Evolutionary conservation across 2,113 vertebrate species (phyloP), one percentile per base, ranked within the genome.

Genomic region (Psilopogon haemacephalus): DNA sequence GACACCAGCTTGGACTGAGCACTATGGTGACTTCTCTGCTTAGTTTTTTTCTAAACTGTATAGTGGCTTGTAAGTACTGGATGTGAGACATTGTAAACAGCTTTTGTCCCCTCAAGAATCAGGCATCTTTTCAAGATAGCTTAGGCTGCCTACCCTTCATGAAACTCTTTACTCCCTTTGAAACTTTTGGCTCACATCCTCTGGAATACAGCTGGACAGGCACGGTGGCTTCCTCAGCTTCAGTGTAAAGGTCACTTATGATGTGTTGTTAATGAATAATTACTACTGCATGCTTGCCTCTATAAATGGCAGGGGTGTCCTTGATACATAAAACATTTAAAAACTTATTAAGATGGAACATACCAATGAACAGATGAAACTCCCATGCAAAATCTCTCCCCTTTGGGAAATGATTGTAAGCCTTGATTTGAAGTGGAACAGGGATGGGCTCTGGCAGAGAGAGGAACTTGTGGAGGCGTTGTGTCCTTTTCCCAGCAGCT

Each of bases 211-310:
- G 37, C 18, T 1, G 5, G 35, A 44, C 69, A 76, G 46, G 78
- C 78, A 68, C 2, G 0, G 15, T 3, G 3, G 48, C 64, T 71
- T 88, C 62, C 89, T 92, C 78, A 70, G 44, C 87, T 91, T 83
- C 72, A 60, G 35, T 32, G 38, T 85, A 93, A 93, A 96, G 78
- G 89, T 92, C 87, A 68, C 42, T 92, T 79, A 87, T 35, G 78
- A 87, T 94, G 78, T 91, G 87, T 71, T 91, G 72, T 89, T 95
- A 92, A 89, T 94, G 89, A 85, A 89, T 95, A 93, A 94, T 94
- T 89, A 74, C 81, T 85, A 27, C 46, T 76, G 59, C 46, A 5
- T 70, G 30, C 56, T 93, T 94, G 70, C 55, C 65, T 88, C 30
- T 91, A 63, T 71, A 71, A 89, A 91, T 91, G 82, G 56, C 75